Percentiles rank a stretch among this genome's conserved stretches.
phyloP scores from a whole-genome alignment of 2,113 vertebrate genomes.

The Nesospiza acunhae region DNA sequence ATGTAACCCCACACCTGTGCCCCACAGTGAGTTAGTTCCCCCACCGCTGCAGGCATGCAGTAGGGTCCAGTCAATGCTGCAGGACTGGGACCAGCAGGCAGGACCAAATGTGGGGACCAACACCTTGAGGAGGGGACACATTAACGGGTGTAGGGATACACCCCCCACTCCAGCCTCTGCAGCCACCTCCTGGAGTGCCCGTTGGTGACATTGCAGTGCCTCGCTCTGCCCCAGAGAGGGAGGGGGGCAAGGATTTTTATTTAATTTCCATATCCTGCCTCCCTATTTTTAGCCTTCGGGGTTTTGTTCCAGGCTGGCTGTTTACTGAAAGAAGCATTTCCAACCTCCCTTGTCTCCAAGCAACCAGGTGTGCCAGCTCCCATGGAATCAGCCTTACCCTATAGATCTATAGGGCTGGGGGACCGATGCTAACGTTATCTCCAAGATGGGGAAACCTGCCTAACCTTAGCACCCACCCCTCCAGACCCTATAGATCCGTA shows the following conservation, averaged over 20 bases:
- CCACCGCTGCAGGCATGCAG: accelerated
- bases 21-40: accelerated
- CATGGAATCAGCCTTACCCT: background rate
- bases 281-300: constrained; percentile 59
- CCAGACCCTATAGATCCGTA: background rate
- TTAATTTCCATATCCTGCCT: constrained; percentile 32
- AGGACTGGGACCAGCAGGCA: background rate
- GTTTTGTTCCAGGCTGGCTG: constrained; percentile 64
- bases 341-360: constrained; percentile 55
- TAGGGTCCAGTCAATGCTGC: background rate
- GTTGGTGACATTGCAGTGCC: background rate
- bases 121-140: background rate
- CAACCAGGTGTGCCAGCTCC: constrained; percentile 65
- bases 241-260: background rate
- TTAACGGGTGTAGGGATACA: background rate
- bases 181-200: background rate
- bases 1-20: background rate
- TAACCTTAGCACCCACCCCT: background rate
- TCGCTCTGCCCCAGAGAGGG: background rate
- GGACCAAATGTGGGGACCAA: background rate
- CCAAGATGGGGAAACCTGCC: background rate
- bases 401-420: background rate
- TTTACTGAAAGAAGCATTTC: constrained; percentile 63
- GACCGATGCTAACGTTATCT: accelerated
- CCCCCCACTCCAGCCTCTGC: background rate